Conservation (phyloP, 2,888 invertebrate genomes). For the Acanthosepion lycidas region DNA sequence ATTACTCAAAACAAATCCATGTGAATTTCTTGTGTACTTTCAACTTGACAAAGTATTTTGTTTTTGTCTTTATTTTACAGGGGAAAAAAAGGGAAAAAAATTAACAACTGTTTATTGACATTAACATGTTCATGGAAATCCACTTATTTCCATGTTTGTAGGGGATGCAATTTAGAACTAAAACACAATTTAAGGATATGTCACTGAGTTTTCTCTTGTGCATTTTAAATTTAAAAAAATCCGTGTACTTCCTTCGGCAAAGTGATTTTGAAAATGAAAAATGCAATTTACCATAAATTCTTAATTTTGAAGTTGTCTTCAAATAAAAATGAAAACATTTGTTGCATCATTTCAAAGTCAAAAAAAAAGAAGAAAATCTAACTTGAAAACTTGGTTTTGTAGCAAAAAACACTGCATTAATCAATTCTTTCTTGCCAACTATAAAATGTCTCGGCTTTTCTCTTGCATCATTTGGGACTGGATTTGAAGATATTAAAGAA, state of each 20-base stretch:
- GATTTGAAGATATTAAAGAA: not conserved
- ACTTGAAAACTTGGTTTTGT: not conserved
- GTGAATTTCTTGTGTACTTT: not conserved
- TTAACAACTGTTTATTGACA: not conserved
- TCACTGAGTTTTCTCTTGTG: not conserved
- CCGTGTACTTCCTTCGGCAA: not conserved
- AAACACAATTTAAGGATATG: not conserved
- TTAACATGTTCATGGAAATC: not conserved
- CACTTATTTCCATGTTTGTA: not conserved
- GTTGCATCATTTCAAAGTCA: not conserved
- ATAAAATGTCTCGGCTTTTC: no score
- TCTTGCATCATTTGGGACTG: not conserved
- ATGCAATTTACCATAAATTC: not conserved
- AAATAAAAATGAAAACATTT: not conserved
- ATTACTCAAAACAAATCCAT: not conserved
- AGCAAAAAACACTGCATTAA: not conserved
- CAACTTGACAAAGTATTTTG: not conserved
- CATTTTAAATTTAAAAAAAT: not conserved
- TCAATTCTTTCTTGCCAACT: not conserved
- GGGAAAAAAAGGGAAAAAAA: not conserved
- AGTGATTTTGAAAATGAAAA: conserved; percentile 33
- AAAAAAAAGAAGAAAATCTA: not conserved
- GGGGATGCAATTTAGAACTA: not conserved
- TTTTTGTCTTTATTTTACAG: not conserved
- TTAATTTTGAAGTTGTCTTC: not conserved